Evolutionary conservation across 2,113 vertebrate species (phyloP).

Genomic region (Chroicocephalus ridibundus): DNA sequence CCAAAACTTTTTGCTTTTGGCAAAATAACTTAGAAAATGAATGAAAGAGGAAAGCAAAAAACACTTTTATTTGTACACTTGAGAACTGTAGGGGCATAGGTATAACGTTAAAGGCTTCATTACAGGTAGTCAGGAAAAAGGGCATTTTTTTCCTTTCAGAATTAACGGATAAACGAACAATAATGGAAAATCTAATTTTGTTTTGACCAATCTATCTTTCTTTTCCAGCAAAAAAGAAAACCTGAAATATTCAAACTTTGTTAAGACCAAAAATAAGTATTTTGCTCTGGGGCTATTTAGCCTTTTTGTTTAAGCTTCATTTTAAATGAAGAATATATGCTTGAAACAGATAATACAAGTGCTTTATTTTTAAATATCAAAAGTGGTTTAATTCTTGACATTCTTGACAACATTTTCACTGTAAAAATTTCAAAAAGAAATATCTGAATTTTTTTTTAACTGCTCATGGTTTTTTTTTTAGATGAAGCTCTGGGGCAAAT

Average conservation of each 20-base stretch:
- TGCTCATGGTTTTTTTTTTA: neutral
- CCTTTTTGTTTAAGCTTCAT: neutral
- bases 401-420: neutral
- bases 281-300: neutral
- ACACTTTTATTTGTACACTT: neutral
- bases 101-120: neutral
- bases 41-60: neutral
- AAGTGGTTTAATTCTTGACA: neutral
- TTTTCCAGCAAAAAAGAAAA: neutral
- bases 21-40: neutral
- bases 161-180: neutral
- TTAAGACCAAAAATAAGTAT: neutral
- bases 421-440: neutral
- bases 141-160: neutral
- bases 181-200: neutral
- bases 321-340: neutral
- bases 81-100: neutral
- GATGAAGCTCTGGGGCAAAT: neutral
- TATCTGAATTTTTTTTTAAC: neutral
- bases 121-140: neutral
- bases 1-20: neutral
- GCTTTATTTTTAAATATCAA: neutral
- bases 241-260: neutral
- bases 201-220: neutral
- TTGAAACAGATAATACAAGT: neutral